Evolutionary conservation across 2,888 invertebrate genomes (phyloP).

Genomic region (Tenodera sinensis): DNA sequence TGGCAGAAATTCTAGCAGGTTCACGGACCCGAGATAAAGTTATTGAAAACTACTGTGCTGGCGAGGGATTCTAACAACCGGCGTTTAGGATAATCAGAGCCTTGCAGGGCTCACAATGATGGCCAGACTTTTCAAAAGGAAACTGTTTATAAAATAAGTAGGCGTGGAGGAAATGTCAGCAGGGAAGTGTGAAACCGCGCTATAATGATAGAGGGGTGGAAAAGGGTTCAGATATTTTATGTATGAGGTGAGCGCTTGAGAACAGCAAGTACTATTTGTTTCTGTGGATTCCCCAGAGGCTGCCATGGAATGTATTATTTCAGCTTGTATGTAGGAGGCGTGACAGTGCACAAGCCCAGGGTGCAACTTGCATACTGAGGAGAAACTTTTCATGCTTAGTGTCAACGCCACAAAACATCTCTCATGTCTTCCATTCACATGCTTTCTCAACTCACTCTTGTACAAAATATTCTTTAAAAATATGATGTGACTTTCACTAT

Average conservation of each 20-base stretch:
- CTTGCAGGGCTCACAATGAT: background rate
- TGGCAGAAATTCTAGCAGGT: constrained; percentile 15
- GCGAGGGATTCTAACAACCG: background rate
- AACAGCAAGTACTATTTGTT: background rate
- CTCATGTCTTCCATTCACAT: too few species aligned
- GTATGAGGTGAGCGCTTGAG: background rate
- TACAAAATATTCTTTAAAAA: too few species aligned
- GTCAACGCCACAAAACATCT: too few species aligned
- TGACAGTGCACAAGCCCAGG: background rate
- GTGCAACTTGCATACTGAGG: background rate
- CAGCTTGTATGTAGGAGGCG: background rate
- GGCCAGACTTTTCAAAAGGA: background rate
- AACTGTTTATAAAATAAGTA: constrained; percentile 6
- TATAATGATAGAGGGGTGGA: background rate
- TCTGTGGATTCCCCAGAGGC: background rate
- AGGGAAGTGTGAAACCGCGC: background rate
- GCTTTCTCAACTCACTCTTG: too few species aligned
- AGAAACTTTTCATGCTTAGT: too few species aligned
- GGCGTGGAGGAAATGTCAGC: background rate
- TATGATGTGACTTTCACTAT: too few species aligned
- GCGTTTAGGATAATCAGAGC: constrained; percentile 3
- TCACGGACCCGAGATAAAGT: background rate
- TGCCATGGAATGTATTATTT: background rate
- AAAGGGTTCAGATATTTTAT: background rate
- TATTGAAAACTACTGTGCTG: background rate